phyloP scores from a whole-genome alignment of 2,888 invertebrate genomes.

The Volucella inflata region DNA sequence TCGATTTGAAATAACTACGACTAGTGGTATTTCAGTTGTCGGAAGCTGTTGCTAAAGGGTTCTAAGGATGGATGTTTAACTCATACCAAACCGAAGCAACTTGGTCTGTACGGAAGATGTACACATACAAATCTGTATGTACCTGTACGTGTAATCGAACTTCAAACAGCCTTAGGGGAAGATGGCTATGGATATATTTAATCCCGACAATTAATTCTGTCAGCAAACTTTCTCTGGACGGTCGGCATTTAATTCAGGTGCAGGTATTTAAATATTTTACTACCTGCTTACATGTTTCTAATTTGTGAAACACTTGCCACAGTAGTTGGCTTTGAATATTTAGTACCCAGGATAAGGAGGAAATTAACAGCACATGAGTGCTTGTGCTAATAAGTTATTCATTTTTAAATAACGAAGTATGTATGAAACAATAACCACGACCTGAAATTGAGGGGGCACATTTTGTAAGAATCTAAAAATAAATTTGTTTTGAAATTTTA shows the following conservation, averaged over 20 bases:
- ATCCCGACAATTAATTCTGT: slow-evolving; percentile 70
- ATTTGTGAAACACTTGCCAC: slow-evolving; percentile 58
- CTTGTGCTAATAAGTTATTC: slow-evolving; percentile 52
- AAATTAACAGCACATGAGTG: slow-evolving; percentile 37
- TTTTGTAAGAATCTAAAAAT: slow-evolving; percentile 16
- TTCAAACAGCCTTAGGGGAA: neutral
- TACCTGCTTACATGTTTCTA: slow-evolving; percentile 46
- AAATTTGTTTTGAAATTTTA: neutral
- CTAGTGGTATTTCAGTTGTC: slow-evolving; percentile 6
- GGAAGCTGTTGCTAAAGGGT: slow-evolving; percentile 42
- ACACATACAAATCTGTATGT: neutral
- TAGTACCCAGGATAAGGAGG: slow-evolving; percentile 50
- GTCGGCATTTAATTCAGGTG: slow-evolving; percentile 68
- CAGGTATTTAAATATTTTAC: slow-evolving; percentile 62
- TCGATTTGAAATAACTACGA: slow-evolving; percentile 20
- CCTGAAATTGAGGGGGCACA: slow-evolving; percentile 10
- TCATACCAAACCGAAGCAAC: neutral
- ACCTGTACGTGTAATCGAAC: slow-evolving; percentile 1
- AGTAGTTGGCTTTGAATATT: slow-evolving; percentile 61
- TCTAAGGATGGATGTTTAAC: slow-evolving; percentile 1
- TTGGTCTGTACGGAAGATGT: slow-evolving; percentile 1
- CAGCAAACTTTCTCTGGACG: slow-evolving; percentile 66
- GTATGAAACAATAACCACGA: neutral
- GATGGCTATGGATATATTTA: slow-evolving; percentile 36
- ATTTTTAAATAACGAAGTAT: slow-evolving; percentile 45